These are phyloP conservation scores for Scomber japonicus DNA, from an alignment of 2,113 vertebrate genomes.

Conservation along the genomic window DNA sequence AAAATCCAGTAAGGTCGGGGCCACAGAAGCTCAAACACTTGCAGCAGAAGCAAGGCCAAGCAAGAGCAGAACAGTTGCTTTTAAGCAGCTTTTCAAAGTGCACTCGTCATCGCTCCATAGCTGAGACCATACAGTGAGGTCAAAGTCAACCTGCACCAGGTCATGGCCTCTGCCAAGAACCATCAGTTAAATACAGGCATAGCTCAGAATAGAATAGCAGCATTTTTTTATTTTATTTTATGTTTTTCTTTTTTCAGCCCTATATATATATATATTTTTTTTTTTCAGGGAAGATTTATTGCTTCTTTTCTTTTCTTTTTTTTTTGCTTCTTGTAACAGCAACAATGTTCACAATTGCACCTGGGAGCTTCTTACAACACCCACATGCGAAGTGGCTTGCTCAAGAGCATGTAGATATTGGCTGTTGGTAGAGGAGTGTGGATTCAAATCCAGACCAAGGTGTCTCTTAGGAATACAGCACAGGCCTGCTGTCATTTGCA, in stretches of 20 bases:
- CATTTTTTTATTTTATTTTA: background rate
- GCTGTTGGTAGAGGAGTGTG: constrained; percentile 19
- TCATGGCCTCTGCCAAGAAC: constrained; percentile 31
- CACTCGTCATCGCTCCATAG: constrained; percentile 37
- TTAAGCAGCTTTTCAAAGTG: constrained; percentile 48
- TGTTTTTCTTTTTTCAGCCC: background rate
- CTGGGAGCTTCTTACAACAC: constrained; percentile 25
- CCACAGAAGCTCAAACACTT: background rate
- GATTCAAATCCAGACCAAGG: constrained; percentile 10
- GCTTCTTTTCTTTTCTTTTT: constrained; percentile 2
- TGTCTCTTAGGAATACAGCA: constrained; percentile 32
- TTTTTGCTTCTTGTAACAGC: background rate
- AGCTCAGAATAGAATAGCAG: constrained; percentile 28
- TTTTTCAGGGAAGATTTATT: constrained; percentile 21
- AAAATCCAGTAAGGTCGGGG: constrained; percentile 24
- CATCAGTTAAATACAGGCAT: constrained; percentile 13
- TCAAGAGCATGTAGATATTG: constrained; percentile 42
- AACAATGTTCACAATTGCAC: constrained; percentile 16
- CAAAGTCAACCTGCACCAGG: constrained; percentile 58
- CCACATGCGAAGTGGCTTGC: constrained; percentile 36
- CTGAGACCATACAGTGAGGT: constrained; percentile 47
- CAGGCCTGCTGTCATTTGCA: constrained; percentile 14
- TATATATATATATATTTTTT: background rate
- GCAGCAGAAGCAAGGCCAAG: constrained; percentile 24
- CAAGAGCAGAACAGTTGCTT: constrained; percentile 33